These are phyloP conservation scores for Eidolon dupreanum DNA, from an alignment of 2,797 vertebrate species.

Conservation along the genomic window DNA sequence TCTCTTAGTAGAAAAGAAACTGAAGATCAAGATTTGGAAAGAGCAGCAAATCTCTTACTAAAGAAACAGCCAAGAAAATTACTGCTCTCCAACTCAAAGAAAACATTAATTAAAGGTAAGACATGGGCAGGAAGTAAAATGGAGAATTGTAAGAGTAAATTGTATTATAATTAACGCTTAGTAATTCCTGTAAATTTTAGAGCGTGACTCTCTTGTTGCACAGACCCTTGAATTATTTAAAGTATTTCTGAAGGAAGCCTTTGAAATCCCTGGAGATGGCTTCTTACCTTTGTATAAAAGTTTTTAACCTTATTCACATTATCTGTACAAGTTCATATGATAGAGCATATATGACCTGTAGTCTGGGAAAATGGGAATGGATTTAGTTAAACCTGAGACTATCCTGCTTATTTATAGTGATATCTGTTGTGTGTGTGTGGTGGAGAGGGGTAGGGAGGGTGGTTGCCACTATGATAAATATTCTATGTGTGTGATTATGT, in stretches of 20 bases:
- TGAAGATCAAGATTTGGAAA: conserved; percentile 31
- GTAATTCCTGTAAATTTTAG: conserved; percentile 60
- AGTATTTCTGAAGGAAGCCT: conserved; percentile 54
- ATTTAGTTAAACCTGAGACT: not conserved
- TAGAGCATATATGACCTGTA: not conserved
- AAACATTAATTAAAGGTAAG: conserved; percentile 68
- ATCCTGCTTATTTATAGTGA: not conserved
- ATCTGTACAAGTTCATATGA: not conserved
- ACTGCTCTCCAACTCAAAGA: conserved; percentile 47
- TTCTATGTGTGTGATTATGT: not conserved
- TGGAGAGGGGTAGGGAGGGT: too few relatives aligned
- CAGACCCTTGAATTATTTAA: conserved; percentile 60
- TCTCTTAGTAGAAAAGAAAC: conserved; percentile 36
- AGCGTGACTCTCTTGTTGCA: conserved; percentile 11
- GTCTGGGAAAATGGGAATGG: not conserved
- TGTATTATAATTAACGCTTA: conserved; percentile 61
- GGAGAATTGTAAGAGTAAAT: conserved; percentile 36
- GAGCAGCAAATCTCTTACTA: conserved; percentile 39
- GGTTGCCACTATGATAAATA: not conserved
- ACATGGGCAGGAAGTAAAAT: conserved; percentile 37
- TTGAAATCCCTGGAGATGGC: conserved; percentile 44
- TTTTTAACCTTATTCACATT: not conserved
- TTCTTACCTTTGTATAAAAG: conserved; percentile 33
- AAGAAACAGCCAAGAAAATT: conserved; percentile 67
- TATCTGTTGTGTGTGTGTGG: not conserved